Evolutionary conservation across 1,140 invertebrate genomes (phyloP).

Genomic region (Drosophila trapezifrons): DNA sequence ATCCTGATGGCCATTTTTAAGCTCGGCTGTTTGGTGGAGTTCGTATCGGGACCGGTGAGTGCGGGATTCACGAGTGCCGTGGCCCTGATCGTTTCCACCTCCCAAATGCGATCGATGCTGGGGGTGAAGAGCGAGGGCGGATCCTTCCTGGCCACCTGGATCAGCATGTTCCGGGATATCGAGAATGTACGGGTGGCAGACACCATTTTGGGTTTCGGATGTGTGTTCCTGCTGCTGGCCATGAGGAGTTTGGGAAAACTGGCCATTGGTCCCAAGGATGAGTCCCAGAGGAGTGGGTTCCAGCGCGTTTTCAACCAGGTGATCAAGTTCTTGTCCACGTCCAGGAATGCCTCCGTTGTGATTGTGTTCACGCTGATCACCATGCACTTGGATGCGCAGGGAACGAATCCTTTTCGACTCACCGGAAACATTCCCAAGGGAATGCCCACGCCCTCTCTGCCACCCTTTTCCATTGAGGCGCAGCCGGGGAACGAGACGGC

Average conservation of each 20-base stretch:
- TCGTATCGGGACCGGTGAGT: slow-evolving; percentile 96
- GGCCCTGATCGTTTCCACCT: slow-evolving; percentile 94
- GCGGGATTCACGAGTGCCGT: slow-evolving; percentile 97
- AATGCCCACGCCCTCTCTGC: slow-evolving; percentile 87
- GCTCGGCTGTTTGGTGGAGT: slow-evolving; percentile 95
- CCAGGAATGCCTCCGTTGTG: slow-evolving; percentile 92
- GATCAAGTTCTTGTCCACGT: slow-evolving; percentile 88
- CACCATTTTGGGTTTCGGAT: slow-evolving; percentile 88
- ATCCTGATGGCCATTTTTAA: slow-evolving; percentile 94
- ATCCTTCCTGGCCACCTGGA: slow-evolving; percentile 90
- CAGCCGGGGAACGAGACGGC: slow-evolving; percentile 83
- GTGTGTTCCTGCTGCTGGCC: slow-evolving; percentile 88
- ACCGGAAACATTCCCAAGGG: slow-evolving; percentile 88
- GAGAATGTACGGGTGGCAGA: slow-evolving; percentile 88
- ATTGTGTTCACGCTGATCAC: slow-evolving; percentile 88
- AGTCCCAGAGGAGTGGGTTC: slow-evolving; percentile 84
- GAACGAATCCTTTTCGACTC: slow-evolving; percentile 65
- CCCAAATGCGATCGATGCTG: slow-evolving; percentile 94
- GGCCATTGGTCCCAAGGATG: slow-evolving; percentile 86
- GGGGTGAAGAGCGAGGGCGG: slow-evolving; percentile 90
- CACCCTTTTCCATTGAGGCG: slow-evolving; percentile 87
- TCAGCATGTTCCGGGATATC: slow-evolving; percentile 88
- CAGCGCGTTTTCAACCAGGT: slow-evolving; percentile 85
- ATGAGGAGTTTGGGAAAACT: slow-evolving; percentile 88
- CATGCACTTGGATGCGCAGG: slow-evolving; percentile 83